Conservation (phyloP, 2,888 invertebrate genomes). For the Synanthedon formicaeformis region DNA sequence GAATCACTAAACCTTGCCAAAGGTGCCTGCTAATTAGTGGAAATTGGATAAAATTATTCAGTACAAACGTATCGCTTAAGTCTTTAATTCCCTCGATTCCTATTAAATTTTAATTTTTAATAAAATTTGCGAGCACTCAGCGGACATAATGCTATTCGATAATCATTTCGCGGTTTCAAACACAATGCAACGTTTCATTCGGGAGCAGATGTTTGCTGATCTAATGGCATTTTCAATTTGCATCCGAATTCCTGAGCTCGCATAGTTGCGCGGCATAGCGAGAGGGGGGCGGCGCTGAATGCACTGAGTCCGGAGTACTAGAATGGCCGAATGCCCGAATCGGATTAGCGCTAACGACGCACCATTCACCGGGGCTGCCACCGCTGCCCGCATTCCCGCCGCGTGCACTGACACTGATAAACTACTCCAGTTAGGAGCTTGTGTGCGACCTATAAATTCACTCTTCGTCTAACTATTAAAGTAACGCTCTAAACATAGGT, state of each 20-base stretch:
- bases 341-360: slow-evolving; percentile 63
- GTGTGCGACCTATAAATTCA: too few relatives aligned
- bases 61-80: too few relatives aligned
- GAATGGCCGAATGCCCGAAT: slow-evolving; percentile 52
- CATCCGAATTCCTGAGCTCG: slow-evolving; percentile 54
- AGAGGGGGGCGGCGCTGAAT: slow-evolving; percentile 15
- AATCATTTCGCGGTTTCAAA: slow-evolving; percentile 33
- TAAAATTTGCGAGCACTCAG: not conserved
- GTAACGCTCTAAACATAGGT: too few relatives aligned
- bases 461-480: too few relatives aligned
- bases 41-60: too few relatives aligned
- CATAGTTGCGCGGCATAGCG: slow-evolving; percentile 30
- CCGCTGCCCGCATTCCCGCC: slow-evolving; percentile 28
- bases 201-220: slow-evolving; percentile 53
- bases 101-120: not conserved
- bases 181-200: slow-evolving; percentile 37
- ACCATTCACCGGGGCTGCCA: slow-evolving; percentile 41
- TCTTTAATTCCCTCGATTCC: too few relatives aligned
- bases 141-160: slow-evolving; percentile 11
- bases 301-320: slow-evolving; percentile 13
- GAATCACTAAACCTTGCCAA: too few relatives aligned
- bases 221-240: slow-evolving; percentile 66
- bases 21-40: too few relatives aligned
- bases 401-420: slow-evolving; percentile 33
- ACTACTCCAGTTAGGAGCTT: slow-evolving; percentile 10